Evolutionary conservation across 2,888 invertebrate species (phyloP), one percentile per base, ranked within the genome.

Genomic region (Ormia ochracea): DNA sequence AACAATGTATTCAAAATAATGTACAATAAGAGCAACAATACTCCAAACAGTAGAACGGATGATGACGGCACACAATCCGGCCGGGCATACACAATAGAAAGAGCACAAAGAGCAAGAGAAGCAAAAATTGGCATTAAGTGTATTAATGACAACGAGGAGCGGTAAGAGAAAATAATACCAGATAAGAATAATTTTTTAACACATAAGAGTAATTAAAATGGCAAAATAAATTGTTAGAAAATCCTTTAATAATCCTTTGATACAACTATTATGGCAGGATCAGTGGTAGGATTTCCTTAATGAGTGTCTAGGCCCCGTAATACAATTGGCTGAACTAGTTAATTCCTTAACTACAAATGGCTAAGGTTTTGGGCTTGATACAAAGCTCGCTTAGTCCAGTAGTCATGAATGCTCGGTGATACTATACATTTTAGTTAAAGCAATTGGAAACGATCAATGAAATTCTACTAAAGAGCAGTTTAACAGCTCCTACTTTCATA

Each of bases 41-140:
- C 54, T 63, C 36, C 45, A 36, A 45, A 33, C 43, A 63, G 31
- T 72, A 54, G 43, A 54, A 43, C 41, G 23, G n/a, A 65, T 73
- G 65, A 56, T 65, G 14, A 73, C 54, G 45, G 54, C 54, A 45
- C 38, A 70, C 17, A 43, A 63, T 19, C 36, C 36, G 33, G 33
- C 1, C 52, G 43, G 14, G 43, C 45, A 50, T 54, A 54, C 52
- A 63, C 72, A 45, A 63, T 63, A 56, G 19, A 38, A 33, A 31
- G 17, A 12, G 43, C 33, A 48, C 48, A 28, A 10, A 61, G 54
- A 33, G 3, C 23, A 23, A 23, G 10, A 43, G n/a, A 17, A 28
- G 10, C 3, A 26, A 3, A 19, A 33, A 63, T 45, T 73, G 36
- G 45, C 43, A 65, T 36, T 28, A 36, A 26, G 12, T 17, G 14